Evolutionary conservation across 2,113 vertebrate genomes (phyloP).

Genomic region (Dendrocopos noguchii): DNA sequence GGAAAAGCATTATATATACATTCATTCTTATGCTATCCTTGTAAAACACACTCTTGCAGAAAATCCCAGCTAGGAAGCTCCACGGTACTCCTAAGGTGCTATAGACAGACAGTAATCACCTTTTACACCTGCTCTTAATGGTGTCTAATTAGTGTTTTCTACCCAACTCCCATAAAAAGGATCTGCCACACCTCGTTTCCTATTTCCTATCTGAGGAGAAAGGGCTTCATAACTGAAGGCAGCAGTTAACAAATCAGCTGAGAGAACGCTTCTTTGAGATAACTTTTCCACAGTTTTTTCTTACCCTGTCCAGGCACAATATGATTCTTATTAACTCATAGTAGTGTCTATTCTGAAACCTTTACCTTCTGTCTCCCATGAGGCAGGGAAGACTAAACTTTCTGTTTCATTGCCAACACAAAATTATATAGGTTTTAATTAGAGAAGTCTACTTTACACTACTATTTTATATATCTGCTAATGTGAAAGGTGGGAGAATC

Average conservation of each 20-base stretch:
- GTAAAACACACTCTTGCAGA: not conserved
- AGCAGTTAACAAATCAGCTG: not conserved
- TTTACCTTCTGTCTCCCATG: not conserved
- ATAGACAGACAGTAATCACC: not conserved
- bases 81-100: not conserved
- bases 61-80: not conserved
- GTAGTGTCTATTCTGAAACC: not conserved
- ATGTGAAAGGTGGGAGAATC: not conserved
- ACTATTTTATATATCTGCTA: not conserved
- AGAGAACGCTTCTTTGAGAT: not conserved
- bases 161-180: not conserved
- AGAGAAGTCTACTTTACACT: not conserved
- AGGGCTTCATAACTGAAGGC: not conserved
- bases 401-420: not conserved
- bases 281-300: not conserved
- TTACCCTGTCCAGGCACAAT: not conserved
- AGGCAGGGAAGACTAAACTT: not conserved
- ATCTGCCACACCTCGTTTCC: not conserved
- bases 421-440: not conserved
- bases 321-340: not conserved
- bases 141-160: not conserved
- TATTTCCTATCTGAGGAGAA: not conserved
- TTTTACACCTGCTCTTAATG: not conserved
- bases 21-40: not conserved
- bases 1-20: not conserved